Evolutionary conservation across 2,888 invertebrate species (phyloP).

Genomic region (Mycalesis mineus): DNA sequence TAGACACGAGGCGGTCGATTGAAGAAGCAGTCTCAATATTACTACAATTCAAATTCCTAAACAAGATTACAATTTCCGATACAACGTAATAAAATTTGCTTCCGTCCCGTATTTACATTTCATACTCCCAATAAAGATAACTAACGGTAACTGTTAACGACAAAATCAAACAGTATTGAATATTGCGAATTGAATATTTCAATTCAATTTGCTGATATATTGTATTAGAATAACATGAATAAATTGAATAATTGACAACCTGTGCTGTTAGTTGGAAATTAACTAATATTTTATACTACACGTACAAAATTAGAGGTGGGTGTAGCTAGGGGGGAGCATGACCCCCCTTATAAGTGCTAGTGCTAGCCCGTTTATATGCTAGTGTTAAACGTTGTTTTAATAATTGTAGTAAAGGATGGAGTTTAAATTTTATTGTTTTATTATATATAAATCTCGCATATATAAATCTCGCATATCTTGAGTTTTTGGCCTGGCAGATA

Average conservation of each 20-base stretch:
- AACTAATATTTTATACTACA: background rate
- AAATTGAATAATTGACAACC: background rate
- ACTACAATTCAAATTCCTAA: background rate
- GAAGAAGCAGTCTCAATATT: too few species aligned
- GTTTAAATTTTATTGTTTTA: too few species aligned
- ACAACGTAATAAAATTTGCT: background rate
- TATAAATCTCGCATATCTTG: too few species aligned
- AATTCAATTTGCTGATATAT: background rate
- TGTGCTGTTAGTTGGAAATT: background rate
- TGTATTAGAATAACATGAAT: background rate
- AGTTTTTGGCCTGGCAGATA: too few species aligned
- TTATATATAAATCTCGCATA: too few species aligned
- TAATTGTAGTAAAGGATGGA: too few species aligned
- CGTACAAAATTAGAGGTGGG: background rate
- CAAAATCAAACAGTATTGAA: constrained; percentile 3
- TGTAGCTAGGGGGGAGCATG: background rate
- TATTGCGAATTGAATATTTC: constrained; percentile 1
- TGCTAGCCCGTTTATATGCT: background rate
- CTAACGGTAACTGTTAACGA: background rate
- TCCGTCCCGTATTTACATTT: background rate
- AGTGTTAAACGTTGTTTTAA: background rate
- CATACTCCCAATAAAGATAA: background rate
- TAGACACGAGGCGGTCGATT: too few species aligned
- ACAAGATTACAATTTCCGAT: background rate
- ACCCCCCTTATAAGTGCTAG: background rate